These are phyloP conservation scores for Aleiodes sp. DNA, from an alignment of 1,140 invertebrate genomes.

Conservation along the genomic window DNA sequence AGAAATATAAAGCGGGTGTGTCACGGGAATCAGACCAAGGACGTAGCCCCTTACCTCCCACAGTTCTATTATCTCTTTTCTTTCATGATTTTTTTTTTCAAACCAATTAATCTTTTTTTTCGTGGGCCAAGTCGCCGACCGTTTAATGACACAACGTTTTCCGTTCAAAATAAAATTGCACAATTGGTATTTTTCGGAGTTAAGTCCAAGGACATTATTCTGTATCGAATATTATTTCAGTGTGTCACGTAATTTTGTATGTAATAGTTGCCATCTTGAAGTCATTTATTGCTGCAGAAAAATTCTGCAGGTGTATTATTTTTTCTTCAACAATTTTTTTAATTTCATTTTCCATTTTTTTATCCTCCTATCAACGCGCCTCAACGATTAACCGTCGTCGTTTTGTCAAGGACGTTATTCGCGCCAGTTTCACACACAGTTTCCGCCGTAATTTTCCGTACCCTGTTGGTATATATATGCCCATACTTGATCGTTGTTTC, in stretches of 20 bases:
- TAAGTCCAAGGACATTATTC: background rate
- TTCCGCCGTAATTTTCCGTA: conserved; percentile 27
- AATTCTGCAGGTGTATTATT: background rate
- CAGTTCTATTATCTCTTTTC: background rate
- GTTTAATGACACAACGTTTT: no score
- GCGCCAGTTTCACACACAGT: conserved; percentile 10
- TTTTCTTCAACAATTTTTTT: background rate
- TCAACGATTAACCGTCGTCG: background rate
- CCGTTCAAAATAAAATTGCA: no score
- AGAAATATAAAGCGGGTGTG: conserved; percentile 27
- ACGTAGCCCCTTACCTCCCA: conserved; percentile 7
- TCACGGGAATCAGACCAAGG: conserved; percentile 34
- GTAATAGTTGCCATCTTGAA: background rate
- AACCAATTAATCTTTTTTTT: background rate
- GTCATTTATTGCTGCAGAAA: background rate
- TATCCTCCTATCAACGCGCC: background rate
- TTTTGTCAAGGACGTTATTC: conserved; percentile 13
- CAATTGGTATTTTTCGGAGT: background rate
- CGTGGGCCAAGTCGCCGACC: background rate
- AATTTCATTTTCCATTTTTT: conserved; percentile 1
- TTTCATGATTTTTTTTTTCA: conserved; percentile 4
- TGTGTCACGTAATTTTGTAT: background rate
- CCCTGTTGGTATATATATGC: no score
- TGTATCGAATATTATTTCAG: background rate
- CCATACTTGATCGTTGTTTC: background rate